Percentiles rank a stretch among this genome's conserved stretches.
phyloP scores from a whole-genome alignment of 2,797 vertebrate genomes.

The Botia almorhae region DNA sequence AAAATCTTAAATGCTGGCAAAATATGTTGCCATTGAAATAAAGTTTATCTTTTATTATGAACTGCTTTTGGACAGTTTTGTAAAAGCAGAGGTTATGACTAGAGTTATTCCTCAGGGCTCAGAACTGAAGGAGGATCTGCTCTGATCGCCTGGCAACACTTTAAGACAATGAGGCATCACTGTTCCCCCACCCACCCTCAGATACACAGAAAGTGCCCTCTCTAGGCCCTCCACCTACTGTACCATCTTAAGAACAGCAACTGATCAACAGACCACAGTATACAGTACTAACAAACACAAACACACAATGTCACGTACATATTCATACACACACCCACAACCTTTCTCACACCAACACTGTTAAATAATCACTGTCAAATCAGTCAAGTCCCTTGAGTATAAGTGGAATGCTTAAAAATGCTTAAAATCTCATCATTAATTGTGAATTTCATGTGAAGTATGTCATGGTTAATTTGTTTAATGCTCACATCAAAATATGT shows the following conservation, averaged over 20 bases:
- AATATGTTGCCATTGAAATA: neutral
- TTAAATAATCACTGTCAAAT: constrained; percentile 20
- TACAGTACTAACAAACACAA: neutral
- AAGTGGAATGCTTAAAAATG: neutral
- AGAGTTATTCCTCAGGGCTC: neutral
- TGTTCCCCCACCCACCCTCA: neutral
- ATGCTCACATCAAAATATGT: constrained; percentile 95
- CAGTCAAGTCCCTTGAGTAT: neutral
- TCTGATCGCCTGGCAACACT: constrained; percentile 27
- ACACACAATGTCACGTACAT: neutral
- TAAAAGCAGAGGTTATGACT: constrained; percentile 12
- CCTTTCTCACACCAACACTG: neutral
- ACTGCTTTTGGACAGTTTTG: neutral
- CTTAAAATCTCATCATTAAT: neutral
- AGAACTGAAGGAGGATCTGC: neutral
- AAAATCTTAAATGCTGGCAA: too few relatives aligned
- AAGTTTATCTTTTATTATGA: too few relatives aligned
- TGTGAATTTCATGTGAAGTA: neutral
- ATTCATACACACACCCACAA: constrained; percentile 21
- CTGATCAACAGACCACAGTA: neutral
- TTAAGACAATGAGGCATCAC: constrained; percentile 20
- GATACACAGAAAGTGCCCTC: constrained; percentile 27
- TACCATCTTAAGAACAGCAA: neutral
- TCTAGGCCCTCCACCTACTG: constrained; percentile 29
- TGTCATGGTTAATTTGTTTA: neutral